Evolutionary conservation across 2,797 vertebrate genomes (phyloP).

Genomic region (Naso thynnoides): DNA sequence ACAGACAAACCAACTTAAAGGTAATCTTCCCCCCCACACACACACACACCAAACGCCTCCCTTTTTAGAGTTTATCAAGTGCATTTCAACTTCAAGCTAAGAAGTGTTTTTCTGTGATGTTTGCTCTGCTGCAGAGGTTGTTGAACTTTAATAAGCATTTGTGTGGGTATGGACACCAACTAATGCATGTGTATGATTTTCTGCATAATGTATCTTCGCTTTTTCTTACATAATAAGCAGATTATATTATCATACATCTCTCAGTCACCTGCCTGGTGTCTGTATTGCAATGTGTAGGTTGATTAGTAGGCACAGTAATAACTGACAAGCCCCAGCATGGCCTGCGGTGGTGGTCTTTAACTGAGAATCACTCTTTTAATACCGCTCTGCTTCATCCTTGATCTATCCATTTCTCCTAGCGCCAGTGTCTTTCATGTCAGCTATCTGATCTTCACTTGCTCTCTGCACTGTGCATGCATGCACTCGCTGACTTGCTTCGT

Average conservation of each 20-base stretch:
- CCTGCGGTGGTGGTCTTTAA: conserved; percentile 69
- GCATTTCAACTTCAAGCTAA: conserved; percentile 17
- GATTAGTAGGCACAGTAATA: conserved; percentile 56
- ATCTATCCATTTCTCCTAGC: conserved; percentile 64
- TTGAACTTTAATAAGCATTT: conserved; percentile 43
- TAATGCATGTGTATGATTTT: conserved; percentile 18
- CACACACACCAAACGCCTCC: not conserved
- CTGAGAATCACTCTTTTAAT: conserved; percentile 64
- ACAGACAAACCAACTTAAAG: conserved; percentile 82
- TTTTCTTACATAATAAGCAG: conserved; percentile 27
- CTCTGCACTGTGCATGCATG: conserved; percentile 32
- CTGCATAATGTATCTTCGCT: not conserved
- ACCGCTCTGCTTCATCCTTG: conserved; percentile 66
- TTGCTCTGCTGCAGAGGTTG: conserved; percentile 10
- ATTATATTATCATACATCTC: conserved; percentile 23
- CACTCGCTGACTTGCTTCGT: conserved; percentile 49
- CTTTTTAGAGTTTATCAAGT: conserved; percentile 22
- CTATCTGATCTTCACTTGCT: conserved; percentile 65
- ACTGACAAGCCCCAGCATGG: conserved; percentile 48
- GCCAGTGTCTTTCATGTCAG: conserved; percentile 70
- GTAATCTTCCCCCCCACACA: conserved; percentile 67
- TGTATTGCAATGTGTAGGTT: conserved; percentile 37
- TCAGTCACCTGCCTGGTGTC: conserved; percentile 28
- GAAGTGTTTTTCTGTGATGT: conserved; percentile 10
- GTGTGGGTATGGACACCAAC: conserved; percentile 27